These are phyloP conservation scores for Seira ritae DNA, from an alignment of 2,888 invertebrate species.

Conservation along the genomic window DNA sequence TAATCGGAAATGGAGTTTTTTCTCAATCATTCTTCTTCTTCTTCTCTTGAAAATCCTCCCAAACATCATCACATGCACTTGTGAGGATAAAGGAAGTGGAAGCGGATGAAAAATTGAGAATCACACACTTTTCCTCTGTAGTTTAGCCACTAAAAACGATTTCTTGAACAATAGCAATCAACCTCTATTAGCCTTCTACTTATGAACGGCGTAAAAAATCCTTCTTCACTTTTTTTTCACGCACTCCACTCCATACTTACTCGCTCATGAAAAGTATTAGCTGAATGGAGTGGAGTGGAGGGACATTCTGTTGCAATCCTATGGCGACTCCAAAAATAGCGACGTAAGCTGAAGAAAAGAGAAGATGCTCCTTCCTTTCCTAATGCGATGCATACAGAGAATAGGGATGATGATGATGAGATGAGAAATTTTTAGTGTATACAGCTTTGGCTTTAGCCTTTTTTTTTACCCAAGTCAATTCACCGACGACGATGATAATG, in stretches of 20 bases:
- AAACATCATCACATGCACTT: constrained; percentile 3
- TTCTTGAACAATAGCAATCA: constrained; percentile 49
- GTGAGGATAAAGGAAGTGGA: not conserved
- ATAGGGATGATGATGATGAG: no score
- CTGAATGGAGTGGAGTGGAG: not conserved
- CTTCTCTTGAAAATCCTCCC: not conserved
- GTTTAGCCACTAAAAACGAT: constrained; percentile 27
- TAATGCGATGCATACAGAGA: no score
- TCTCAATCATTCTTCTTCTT: constrained; percentile 2
- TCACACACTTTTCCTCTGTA: constrained; percentile 26
- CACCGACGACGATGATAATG: no score
- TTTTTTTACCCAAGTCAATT: no score
- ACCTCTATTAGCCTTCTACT: constrained; percentile 42
- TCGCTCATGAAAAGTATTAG: not conserved
- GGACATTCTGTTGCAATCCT: no score
- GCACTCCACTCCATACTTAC: no score
- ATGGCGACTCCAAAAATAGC: no score
- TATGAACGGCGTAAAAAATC: constrained; percentile 28
- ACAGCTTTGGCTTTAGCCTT: no score
- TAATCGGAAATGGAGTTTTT: constrained; percentile 7
- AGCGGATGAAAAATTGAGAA: constrained; percentile 39
- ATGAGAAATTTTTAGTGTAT: no score
- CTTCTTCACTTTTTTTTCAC: constrained; percentile 10
- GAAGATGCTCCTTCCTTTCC: no score
- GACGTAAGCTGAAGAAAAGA: no score